phyloP scores from a whole-genome alignment of 1,140 invertebrate genomes.

The Geopemphigus sp. region DNA sequence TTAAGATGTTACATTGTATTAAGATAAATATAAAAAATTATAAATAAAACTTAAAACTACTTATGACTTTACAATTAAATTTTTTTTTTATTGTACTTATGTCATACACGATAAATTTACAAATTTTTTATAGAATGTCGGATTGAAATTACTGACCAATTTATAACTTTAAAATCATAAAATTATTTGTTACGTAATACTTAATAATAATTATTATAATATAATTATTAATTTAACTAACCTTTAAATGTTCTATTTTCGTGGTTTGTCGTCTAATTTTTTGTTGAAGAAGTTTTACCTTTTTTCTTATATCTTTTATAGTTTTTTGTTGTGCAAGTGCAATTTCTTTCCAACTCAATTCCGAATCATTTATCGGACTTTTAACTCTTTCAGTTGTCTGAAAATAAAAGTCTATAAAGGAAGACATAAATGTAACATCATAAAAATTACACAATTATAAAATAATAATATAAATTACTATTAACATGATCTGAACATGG shows the following conservation, averaged over 20 bases:
- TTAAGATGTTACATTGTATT: too few relatives aligned
- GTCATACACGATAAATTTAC: too few relatives aligned
- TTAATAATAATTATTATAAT: too few relatives aligned
- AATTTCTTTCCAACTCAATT: not conserved
- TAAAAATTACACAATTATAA: not conserved
- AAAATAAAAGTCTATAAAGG: not conserved
- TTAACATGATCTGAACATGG: not conserved
- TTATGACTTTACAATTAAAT: too few relatives aligned
- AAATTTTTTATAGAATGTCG: too few relatives aligned
- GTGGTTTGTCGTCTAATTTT: not conserved
- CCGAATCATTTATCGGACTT: not conserved
- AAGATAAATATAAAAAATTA: too few relatives aligned
- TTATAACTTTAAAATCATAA: too few relatives aligned
- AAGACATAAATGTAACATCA: not conserved
- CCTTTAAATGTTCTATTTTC: conserved; percentile 14
- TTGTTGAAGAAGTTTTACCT: conserved; percentile 16
- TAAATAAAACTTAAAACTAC: too few relatives aligned
- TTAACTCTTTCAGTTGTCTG: not conserved
- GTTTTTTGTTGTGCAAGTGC: not conserved
- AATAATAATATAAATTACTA: not conserved
- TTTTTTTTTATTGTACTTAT: too few relatives aligned
- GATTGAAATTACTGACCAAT: too few relatives aligned
- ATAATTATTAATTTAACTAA: not conserved
- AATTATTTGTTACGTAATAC: too few relatives aligned
- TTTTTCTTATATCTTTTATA: conserved; percentile 22